phyloP scores from a whole-genome alignment of 2,113 vertebrate species.

The Calypte anna region DNA sequence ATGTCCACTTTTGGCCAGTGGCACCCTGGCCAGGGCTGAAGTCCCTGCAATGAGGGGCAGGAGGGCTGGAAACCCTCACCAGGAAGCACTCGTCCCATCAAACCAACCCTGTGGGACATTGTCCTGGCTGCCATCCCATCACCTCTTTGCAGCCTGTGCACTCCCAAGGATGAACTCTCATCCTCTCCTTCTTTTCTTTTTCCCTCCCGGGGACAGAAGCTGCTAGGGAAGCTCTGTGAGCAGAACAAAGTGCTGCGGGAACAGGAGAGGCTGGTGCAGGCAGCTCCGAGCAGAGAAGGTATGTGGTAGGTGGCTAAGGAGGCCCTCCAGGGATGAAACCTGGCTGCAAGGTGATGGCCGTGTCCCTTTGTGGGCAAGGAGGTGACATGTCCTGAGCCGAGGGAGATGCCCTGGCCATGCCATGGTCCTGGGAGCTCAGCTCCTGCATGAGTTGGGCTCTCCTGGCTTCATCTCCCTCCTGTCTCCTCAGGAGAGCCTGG shows the following conservation, averaged over 20 bases:
- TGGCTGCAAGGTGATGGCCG: rapidly evolving
- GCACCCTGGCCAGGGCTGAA: not conserved
- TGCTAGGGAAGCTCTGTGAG: slow-evolving; percentile 91
- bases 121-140: rapidly evolving
- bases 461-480: not conserved
- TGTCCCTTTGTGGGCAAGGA: rapidly evolving
- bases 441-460: not conserved
- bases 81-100: not conserved
- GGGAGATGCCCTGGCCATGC: no score
- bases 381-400: not conserved
- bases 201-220: slow-evolving; percentile 79
- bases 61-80: not conserved
- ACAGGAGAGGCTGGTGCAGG: slow-evolving; percentile 89
- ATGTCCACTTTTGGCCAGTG: rapidly evolving
- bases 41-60: not conserved
- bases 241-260: slow-evolving; percentile 91
- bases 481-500: slow-evolving; percentile 85
- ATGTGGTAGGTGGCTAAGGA: not conserved
- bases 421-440: not conserved
- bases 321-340: rapidly evolving
- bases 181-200: not conserved
- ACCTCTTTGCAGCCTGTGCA: not conserved
- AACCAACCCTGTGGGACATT: rapidly evolving
- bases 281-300: slow-evolving; percentile 94
- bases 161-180: not conserved